Evolutionary conservation across 2,113 vertebrate genomes (phyloP).

Genomic region (Atrichornis clamosus): DNA sequence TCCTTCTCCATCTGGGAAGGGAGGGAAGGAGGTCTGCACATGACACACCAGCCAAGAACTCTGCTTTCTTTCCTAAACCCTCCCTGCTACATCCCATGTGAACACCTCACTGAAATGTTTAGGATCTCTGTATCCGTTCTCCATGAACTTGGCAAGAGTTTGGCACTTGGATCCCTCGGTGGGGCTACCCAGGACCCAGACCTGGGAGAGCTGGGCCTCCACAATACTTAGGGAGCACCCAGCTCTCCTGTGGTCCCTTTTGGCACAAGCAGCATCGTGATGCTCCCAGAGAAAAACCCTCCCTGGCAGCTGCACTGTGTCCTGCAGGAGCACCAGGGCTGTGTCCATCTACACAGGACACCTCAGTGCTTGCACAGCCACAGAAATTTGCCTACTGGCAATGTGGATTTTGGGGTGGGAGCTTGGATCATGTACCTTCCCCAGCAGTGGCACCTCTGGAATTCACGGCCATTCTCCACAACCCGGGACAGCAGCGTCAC

Average conservation of each 20-base stretch:
- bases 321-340: neutral
- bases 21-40: neutral
- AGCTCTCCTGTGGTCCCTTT: neutral
- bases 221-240: neutral
- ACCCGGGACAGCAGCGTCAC: neutral
- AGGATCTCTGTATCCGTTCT: neutral
- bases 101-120: neutral
- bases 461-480: neutral
- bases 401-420: neutral
- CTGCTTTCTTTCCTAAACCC: neutral
- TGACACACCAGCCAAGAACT: neutral
- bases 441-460: neutral
- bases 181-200: neutral
- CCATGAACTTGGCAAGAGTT: neutral
- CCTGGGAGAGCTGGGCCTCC: neutral
- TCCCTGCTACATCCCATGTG: neutral
- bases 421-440: neutral
- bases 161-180: neutral
- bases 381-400: neutral
- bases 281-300: neutral
- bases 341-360: no score
- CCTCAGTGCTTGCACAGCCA: neutral
- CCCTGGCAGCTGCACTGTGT: neutral
- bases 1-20: conserved; percentile 84
- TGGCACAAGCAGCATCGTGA: neutral